A percentile compares a stretch with the other conserved stretches of the same genome.
Conservation (phyloP, 1,140 invertebrate species). For the Drosophila pallidifrons region DNA sequence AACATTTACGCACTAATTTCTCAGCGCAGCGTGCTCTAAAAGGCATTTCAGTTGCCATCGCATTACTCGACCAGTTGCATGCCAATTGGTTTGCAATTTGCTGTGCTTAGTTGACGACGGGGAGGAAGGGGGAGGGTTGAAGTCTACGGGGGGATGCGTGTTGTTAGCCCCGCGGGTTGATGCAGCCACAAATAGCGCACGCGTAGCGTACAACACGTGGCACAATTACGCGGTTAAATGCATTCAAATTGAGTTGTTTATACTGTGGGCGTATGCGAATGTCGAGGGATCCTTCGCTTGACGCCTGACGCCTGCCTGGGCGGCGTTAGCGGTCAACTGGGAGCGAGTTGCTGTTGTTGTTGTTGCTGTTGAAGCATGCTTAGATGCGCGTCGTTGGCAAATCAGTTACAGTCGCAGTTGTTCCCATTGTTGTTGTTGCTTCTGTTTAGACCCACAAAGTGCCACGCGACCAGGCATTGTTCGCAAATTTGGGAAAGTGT, state of each 20-base stretch:
- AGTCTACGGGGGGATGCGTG: neutral
- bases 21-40: conserved; percentile 43
- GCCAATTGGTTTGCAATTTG: conserved; percentile 84
- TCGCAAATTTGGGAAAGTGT: conserved; percentile 72
- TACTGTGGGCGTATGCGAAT: conserved; percentile 70
- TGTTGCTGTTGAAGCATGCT: conserved; percentile 40
- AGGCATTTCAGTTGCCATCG: conserved; percentile 47
- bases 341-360: conserved; percentile 12
- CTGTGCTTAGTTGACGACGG: conserved; percentile 55
- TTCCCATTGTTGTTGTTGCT: conserved; percentile 40
- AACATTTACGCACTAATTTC: conserved; percentile 85
- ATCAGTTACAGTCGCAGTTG: conserved; percentile 69
- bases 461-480: conserved; percentile 72
- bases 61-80: conserved; percentile 80
- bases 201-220: conserved; percentile 75
- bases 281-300: neutral
- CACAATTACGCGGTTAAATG: conserved; percentile 84
- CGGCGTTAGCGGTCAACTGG: conserved; percentile 36
- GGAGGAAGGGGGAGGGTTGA: neutral
- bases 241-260: conserved; percentile 85
- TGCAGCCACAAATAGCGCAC: conserved; percentile 75
- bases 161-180: conserved; percentile 28
- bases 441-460: conserved; percentile 56
- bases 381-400: conserved; percentile 60
- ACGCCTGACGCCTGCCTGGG: neutral